phyloP scores from a whole-genome alignment of 2,113 vertebrate genomes.

The Campylomormyrus tamandua region DNA sequence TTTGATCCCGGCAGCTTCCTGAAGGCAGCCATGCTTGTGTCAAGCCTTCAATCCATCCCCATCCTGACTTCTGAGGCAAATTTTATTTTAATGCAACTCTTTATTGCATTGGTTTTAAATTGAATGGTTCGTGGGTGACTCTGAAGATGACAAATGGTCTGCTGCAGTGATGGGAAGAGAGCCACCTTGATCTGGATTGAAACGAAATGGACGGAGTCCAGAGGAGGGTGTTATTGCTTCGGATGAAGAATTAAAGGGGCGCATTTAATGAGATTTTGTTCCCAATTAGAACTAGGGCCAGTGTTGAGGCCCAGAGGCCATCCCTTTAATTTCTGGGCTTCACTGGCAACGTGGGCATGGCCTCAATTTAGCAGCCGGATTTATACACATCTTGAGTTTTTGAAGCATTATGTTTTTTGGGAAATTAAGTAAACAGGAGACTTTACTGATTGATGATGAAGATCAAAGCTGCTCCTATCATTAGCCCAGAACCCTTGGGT shows the following conservation, averaged over 20 bases:
- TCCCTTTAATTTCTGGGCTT: not conserved
- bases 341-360: not conserved
- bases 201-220: not conserved
- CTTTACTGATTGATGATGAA: not conserved
- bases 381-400: not conserved
- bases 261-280: not conserved
- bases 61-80: not conserved
- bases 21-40: slow-evolving; percentile 5
- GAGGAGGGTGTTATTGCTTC: not conserved
- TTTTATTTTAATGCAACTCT: not conserved
- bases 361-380: not conserved
- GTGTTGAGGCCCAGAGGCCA: not conserved
- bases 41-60: not conserved
- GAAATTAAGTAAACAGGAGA: not conserved
- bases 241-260: not conserved
- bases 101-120: not conserved
- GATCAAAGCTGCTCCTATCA: not conserved
- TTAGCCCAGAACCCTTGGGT: not conserved
- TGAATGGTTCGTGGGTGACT: not conserved
- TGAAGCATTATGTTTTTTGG: not conserved
- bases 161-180: not conserved
- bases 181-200: not conserved
- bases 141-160: not conserved
- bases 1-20: slow-evolving; percentile 7
- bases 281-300: not conserved